phyloP scores from a whole-genome alignment of 30 jellyfish, hydroid and myxozoan genomes.

The Nemopilema nomurai region DNA sequence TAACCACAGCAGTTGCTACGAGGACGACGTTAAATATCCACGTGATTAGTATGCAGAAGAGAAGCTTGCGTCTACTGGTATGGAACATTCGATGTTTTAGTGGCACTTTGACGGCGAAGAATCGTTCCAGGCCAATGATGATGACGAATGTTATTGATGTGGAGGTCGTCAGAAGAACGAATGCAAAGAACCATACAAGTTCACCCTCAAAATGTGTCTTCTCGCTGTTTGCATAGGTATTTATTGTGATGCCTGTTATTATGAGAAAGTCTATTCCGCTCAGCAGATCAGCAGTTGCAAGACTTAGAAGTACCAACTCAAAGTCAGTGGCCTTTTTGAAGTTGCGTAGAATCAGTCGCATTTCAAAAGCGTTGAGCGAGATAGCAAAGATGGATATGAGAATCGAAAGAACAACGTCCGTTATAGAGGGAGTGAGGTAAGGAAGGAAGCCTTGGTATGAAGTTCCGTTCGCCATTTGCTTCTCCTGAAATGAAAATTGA shows the following conservation, averaged over 20 bases:
- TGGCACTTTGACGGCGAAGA: slow-evolving; percentile 25
- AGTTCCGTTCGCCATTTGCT: too few relatives aligned
- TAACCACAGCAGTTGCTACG: background rate
- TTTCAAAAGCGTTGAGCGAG: slow-evolving; percentile 20
- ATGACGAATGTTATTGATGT: slow-evolving; percentile 22
- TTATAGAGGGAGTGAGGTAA: background rate
- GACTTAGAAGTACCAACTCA: slow-evolving; percentile 29
- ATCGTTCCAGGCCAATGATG: slow-evolving; percentile 32
- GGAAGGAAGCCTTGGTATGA: too few relatives aligned
- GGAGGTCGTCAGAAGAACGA: background rate
- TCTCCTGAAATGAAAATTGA: too few relatives aligned
- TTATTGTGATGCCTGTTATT: background rate
- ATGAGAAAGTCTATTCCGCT: background rate
- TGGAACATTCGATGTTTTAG: slow-evolving; percentile 38
- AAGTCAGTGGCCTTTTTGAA: slow-evolving; percentile 15
- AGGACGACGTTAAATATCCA: slow-evolving; percentile 6
- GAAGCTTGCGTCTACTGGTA: background rate
- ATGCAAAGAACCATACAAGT: background rate
- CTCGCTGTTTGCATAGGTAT: background rate
- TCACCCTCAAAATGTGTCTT: background rate
- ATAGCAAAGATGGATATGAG: background rate
- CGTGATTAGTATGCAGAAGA: background rate
- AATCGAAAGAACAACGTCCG: background rate
- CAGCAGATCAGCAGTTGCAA: slow-evolving; percentile 41
- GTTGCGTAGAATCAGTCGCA: background rate